Percentiles rank a stretch among this genome's conserved stretches.
phyloP scores from a whole-genome alignment of 2,797 vertebrate species.

The Pangasius krempfi region DNA sequence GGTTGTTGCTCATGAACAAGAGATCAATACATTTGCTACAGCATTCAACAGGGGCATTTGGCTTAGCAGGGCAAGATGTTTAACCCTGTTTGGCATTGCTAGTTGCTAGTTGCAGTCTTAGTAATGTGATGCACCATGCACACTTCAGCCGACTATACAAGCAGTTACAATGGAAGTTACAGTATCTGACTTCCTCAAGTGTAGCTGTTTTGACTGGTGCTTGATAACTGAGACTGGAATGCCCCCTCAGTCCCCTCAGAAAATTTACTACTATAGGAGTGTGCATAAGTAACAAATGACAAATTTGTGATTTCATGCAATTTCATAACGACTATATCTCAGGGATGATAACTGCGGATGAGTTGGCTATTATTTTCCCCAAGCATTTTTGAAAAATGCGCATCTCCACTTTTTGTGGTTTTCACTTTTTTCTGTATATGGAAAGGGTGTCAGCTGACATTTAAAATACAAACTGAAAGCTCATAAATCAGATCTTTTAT shows the following conservation, averaged over 20 bases:
- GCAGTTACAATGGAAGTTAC: neutral
- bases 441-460: neutral
- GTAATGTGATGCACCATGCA: too few relatives aligned
- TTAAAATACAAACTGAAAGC: neutral
- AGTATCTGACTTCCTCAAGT: neutral
- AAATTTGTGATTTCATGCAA: neutral
- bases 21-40: slow-evolving; percentile 70
- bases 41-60: slow-evolving; percentile 63
- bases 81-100: slow-evolving; percentile 55
- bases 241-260: neutral
- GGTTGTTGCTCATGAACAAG: slow-evolving; percentile 71
- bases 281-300: neutral
- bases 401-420: neutral
- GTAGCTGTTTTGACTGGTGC: neutral
- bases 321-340: neutral
- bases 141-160: too few relatives aligned
- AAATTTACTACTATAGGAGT: neutral
- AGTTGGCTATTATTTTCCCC: neutral
- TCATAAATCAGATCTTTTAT: neutral
- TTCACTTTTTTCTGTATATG: neutral
- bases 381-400: neutral
- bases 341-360: neutral
- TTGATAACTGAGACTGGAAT: neutral
- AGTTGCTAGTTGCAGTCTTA: slow-evolving; percentile 41
- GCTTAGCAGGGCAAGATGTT: slow-evolving; percentile 67